Evolutionary conservation across 2,113 vertebrate genomes (phyloP), one percentile per base, ranked within the genome.

Genomic region (Onychorhynchus coronatus): DNA sequence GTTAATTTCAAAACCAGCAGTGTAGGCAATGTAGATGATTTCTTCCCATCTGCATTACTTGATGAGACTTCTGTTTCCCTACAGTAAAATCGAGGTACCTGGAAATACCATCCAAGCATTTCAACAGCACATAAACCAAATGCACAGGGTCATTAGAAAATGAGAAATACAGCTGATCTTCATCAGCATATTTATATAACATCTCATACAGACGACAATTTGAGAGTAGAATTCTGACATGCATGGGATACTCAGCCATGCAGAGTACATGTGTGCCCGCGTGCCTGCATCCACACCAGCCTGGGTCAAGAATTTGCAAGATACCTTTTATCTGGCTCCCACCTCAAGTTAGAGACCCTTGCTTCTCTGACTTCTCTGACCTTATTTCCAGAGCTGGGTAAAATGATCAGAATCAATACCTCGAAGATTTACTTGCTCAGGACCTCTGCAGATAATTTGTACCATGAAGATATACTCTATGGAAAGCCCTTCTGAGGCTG

Each of bases 1-100:
- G 58, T 41, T 88, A 91, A 95, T 95, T 97, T 96, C 65, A 89
- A 95, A 96, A 91, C 72, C 79, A 93, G 39, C 24, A 63, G 9
- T 52, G 73, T 66, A 58, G 93, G 68, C 16, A 66, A 82, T 33
- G 52, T 73, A 91, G 74, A 88, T 73, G 25, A 71, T 90, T 94
- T 89, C 63, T 95, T 96, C 79, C 66, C 53, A 71, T 59, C 33
- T 89, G 42, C 31, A 65, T 75, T 66, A 49, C 24, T 95, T 85
- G 63, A 58, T 75, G 82, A 87, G 50, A 72, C 21, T 95, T 95
- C 46, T 89, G 39, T 63, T 96, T 88, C 91, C n/a, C 19, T 53
- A 20, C 25, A 35, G 58, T 41, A 83, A 88, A 81, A 67, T 14
- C 3, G 7, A 91, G 53, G 31, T 79, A 86, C 42, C 49, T 93